Evolutionary conservation across 2,888 invertebrate genomes (phyloP).

Genomic region (Allacma fusca): DNA sequence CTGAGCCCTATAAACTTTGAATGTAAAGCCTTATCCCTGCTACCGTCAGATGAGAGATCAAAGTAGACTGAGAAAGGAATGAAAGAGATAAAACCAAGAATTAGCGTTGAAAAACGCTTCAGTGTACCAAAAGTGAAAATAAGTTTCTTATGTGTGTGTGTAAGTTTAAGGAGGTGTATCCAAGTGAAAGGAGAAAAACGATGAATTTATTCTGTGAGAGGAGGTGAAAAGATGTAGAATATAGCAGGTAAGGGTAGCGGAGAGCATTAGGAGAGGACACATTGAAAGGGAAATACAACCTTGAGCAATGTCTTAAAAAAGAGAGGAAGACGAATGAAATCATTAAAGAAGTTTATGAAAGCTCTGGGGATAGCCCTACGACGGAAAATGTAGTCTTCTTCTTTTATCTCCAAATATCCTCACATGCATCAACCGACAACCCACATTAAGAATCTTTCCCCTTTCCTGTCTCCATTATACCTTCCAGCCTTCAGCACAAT

Average conservation of each 20-base stretch:
- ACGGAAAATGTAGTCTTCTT: neutral
- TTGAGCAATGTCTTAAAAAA: conserved; percentile 31
- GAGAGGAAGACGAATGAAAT: conserved; percentile 36
- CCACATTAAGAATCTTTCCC: neutral
- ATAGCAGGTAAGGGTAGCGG: neutral
- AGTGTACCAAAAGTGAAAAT: neutral
- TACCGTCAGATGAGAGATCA: too few relatives aligned
- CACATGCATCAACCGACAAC: neutral
- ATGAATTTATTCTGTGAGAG: neutral
- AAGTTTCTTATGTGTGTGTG: neutral
- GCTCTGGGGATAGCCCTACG: neutral
- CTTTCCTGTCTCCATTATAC: neutral
- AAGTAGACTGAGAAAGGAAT: neutral
- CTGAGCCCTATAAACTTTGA: too few relatives aligned
- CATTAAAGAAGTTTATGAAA: conserved; percentile 39
- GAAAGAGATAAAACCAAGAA: neutral
- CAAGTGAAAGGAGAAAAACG: conserved; percentile 3
- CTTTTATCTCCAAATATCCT: neutral
- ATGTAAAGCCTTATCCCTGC: too few relatives aligned
- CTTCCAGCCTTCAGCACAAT: neutral
- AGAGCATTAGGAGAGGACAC: conserved; percentile 19
- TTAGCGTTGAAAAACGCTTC: too few relatives aligned
- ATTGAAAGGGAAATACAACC: conserved; percentile 31
- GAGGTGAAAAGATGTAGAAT: neutral
- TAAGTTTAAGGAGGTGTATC: too few relatives aligned